These are phyloP conservation scores for Entomobrya proxima DNA, from an alignment of 2,888 invertebrate species.

Conservation along the genomic window DNA sequence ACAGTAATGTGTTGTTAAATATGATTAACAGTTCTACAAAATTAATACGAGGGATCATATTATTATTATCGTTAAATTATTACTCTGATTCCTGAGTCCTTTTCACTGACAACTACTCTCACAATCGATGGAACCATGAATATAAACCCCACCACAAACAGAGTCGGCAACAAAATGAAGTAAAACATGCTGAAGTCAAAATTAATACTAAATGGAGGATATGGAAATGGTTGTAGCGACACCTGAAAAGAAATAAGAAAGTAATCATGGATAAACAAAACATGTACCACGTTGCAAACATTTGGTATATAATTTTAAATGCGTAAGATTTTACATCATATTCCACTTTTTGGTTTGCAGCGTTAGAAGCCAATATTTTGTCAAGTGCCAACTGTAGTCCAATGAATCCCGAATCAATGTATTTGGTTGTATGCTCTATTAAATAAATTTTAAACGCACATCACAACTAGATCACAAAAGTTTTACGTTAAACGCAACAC, in stretches of 20 bases:
- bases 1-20: background rate
- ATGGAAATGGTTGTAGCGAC: constrained; percentile 81
- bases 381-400: constrained; percentile 74
- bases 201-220: constrained; percentile 77
- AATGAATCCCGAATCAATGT: constrained; percentile 71
- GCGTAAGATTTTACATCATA: too few species aligned
- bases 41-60: background rate
- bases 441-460: background rate
- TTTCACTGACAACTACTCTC: constrained; percentile 81
- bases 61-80: constrained; percentile 14
- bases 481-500: too few species aligned
- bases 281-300: too few species aligned
- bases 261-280: background rate
- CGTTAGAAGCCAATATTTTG: constrained; percentile 73
- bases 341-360: too few species aligned
- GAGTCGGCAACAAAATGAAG: constrained; percentile 77
- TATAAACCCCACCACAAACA: constrained; percentile 79
- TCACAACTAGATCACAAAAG: background rate
- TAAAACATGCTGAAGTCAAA: constrained; percentile 76
- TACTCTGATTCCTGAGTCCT: constrained; percentile 81
- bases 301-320: too few species aligned
- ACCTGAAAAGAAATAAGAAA: constrained; percentile 75
- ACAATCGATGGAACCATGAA: constrained; percentile 80
- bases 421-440: constrained; percentile 65
- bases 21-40: background rate